Conservation (phyloP, 2,113 vertebrate species). For the Hemichromis elongatus region DNA sequence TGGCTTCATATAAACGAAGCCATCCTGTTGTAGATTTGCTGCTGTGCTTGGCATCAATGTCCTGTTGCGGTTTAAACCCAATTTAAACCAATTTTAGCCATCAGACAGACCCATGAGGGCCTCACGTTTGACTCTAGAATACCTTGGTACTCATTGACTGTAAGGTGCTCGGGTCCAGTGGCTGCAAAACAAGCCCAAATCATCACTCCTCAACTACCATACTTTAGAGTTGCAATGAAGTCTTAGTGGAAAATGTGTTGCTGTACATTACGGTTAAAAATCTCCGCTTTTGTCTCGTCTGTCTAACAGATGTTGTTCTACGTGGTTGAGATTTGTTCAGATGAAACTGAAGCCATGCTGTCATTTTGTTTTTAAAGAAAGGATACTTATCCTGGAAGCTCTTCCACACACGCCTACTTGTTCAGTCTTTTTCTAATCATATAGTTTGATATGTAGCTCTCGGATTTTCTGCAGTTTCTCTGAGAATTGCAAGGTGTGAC, state of each 20-base stretch:
- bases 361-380: background rate
- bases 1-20: background rate
- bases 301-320: background rate
- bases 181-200: background rate
- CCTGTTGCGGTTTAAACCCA: background rate
- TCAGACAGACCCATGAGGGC: background rate
- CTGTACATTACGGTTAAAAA: background rate
- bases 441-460: no score
- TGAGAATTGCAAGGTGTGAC: no score
- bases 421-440: no score
- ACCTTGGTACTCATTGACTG: background rate
- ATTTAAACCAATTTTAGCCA: background rate
- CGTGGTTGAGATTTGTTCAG: background rate
- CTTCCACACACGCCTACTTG: no score
- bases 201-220: background rate
- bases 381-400: no score
- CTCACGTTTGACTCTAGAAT: background rate
- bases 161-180: background rate
- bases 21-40: background rate
- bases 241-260: background rate
- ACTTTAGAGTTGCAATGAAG: background rate
- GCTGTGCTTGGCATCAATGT: background rate
- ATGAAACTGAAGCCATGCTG: background rate
- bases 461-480: no score
- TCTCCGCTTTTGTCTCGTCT: background rate